Conservation (phyloP, 2,113 vertebrate genomes). For the Aleadryas rufinucha region DNA sequence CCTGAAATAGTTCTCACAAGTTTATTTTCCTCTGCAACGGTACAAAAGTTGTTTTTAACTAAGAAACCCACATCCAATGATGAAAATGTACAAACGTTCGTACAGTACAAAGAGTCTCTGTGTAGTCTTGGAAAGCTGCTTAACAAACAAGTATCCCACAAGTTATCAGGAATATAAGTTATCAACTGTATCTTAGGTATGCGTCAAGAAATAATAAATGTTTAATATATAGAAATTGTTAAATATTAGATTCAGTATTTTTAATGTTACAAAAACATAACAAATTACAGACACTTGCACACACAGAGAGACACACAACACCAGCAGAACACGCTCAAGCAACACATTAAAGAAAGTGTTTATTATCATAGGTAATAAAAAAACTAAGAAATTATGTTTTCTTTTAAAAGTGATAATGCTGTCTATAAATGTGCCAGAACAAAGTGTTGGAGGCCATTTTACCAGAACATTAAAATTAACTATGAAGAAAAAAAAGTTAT, state of each 20-base stretch:
- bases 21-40: slow-evolving; percentile 30
- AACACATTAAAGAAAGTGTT: slow-evolving; percentile 13
- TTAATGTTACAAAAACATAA: neutral
- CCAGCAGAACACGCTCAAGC: neutral
- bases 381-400: slow-evolving; percentile 22
- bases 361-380: slow-evolving; percentile 42
- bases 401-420: slow-evolving; percentile 30
- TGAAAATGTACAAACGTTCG: neutral
- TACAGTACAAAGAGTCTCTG: neutral
- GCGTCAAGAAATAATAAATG: neutral
- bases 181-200: neutral
- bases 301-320: neutral
- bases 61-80: neutral
- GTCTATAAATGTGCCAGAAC: slow-evolving; percentile 22
- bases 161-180: neutral
- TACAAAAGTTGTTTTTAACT: neutral
- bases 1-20: neutral
- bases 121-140: neutral
- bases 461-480: neutral
- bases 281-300: neutral
- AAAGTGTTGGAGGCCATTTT: neutral
- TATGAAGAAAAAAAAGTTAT: neutral
- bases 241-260: neutral
- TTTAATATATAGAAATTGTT: neutral
- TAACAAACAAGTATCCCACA: neutral